Evolutionary conservation across 2,797 vertebrate species (phyloP).

Genomic region (Cynodonichthys magdalenae): DNA sequence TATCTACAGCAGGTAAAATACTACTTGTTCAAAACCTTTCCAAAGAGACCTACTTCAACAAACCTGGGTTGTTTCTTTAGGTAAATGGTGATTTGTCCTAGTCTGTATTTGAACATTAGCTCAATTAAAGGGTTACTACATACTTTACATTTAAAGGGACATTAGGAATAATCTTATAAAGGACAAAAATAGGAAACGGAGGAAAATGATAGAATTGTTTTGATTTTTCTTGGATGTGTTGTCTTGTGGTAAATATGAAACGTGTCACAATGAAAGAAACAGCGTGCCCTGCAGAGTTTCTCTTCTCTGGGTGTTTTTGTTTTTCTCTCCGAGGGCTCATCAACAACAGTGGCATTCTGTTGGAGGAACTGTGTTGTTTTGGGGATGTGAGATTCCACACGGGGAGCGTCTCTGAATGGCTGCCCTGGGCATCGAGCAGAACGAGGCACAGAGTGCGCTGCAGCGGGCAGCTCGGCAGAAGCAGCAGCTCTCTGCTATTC

Average conservation of each 20-base stretch:
- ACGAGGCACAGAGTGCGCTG: slow-evolving; percentile 71
- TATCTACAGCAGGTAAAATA: too few species aligned
- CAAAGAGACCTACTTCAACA: too few species aligned
- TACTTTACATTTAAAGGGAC: background rate
- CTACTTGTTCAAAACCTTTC: too few species aligned
- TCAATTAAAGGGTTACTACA: too few species aligned
- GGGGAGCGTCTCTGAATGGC: slow-evolving; percentile 74
- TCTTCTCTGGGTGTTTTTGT: slow-evolving; percentile 22
- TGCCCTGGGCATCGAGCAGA: slow-evolving; percentile 73
- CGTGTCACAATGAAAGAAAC: slow-evolving; percentile 21
- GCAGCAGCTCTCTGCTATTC: slow-evolving; percentile 75
- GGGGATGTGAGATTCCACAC: slow-evolving; percentile 57
- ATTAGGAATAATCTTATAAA: slow-evolving; percentile 15
- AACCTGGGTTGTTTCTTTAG: too few species aligned
- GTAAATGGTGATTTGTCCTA: too few species aligned
- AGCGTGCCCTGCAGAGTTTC: slow-evolving; percentile 31
- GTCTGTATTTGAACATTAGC: too few species aligned
- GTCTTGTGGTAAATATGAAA: slow-evolving; percentile 27
- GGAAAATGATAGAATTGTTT: slow-evolving; percentile 6
- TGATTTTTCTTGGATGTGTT: slow-evolving; percentile 7
- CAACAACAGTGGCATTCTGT: slow-evolving; percentile 50
- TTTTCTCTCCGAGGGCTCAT: slow-evolving; percentile 35
- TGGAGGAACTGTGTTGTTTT: slow-evolving; percentile 60
- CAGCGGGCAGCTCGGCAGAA: slow-evolving; percentile 68
- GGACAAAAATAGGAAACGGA: slow-evolving; percentile 15